Evolutionary conservation across 1,140 invertebrate genomes (phyloP).

Genomic region (Drosophila nebulosa): DNA sequence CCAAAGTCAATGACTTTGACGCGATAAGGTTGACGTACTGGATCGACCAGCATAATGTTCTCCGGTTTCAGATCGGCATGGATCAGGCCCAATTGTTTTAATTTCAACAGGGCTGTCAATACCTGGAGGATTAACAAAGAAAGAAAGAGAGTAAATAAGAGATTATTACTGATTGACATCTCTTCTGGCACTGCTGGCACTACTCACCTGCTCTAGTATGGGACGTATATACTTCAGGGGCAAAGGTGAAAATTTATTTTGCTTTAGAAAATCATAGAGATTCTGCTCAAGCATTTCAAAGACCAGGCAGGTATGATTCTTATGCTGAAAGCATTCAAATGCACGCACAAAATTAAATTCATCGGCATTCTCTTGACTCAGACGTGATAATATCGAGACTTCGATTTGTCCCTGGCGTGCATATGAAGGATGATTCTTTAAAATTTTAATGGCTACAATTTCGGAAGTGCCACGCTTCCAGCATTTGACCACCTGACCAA

Average conservation of each 20-base stretch:
- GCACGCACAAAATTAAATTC: constrained; percentile 99
- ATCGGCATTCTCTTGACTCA: constrained; percentile 99
- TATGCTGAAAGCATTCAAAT: constrained; percentile 99
- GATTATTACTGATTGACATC: not conserved
- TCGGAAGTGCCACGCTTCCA: constrained; percentile 99
- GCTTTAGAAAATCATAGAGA: constrained; percentile 99
- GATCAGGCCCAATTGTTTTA: constrained; percentile 98
- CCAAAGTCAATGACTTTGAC: constrained; percentile 99
- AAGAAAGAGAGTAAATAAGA: not conserved
- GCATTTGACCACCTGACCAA: constrained; percentile 99
- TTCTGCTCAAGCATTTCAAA: constrained; percentile 99
- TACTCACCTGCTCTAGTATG: constrained; percentile 96
- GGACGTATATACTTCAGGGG: constrained; percentile 99
- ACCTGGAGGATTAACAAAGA: constrained; percentile 46
- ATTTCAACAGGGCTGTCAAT: constrained; percentile 97
- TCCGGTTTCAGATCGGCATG: constrained; percentile 99
- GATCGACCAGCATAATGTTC: constrained; percentile 99
- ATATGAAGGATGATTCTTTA: constrained; percentile 99
- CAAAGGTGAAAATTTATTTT: constrained; percentile 99
- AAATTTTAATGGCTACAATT: constrained; percentile 99
- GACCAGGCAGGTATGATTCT: constrained; percentile 99
- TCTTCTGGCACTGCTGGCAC: not conserved
- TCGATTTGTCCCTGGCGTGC: constrained; percentile 99
- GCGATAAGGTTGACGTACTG: constrained; percentile 96
- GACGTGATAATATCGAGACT: constrained; percentile 96